Percentiles rank a stretch among this genome's conserved stretches.
These are phyloP conservation scores for Bufotes viridis DNA, from an alignment of 2,797 vertebrate species.

Conservation along the genomic window DNA sequence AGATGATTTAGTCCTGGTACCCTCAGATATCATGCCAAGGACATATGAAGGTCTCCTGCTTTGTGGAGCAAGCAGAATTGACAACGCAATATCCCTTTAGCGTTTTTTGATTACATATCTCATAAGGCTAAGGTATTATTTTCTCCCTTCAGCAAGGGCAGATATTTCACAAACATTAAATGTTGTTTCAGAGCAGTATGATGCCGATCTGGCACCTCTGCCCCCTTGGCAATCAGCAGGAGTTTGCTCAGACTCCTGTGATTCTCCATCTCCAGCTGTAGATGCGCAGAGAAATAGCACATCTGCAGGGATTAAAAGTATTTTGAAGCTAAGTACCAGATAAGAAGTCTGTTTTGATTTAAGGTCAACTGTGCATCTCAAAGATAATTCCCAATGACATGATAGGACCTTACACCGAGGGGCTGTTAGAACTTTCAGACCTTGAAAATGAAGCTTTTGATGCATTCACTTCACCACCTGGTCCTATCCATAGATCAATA, in stretches of 20 bases:
- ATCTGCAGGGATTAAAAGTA: background rate
- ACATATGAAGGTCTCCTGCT: constrained; percentile 31
- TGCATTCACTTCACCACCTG: background rate
- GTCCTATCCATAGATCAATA: background rate
- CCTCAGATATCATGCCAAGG: constrained; percentile 40
- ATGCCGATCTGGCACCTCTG: constrained; percentile 25
- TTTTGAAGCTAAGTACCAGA: constrained; percentile 19
- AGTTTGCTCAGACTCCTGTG: background rate
- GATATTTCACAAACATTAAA: constrained; percentile 22
- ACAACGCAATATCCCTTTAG: constrained; percentile 35
- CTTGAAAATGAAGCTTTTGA: constrained; percentile 29
- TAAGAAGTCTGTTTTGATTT: constrained; percentile 43
- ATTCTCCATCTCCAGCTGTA: constrained; percentile 16
- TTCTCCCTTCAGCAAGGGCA: constrained; percentile 29
- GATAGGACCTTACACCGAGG: background rate
- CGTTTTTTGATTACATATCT: constrained; percentile 28
- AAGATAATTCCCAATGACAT: constrained; percentile 15
- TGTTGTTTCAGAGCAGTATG: constrained; percentile 5
- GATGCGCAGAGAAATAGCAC: background rate
- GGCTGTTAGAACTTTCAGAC: background rate
- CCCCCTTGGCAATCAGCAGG: background rate
- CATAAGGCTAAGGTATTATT: constrained; percentile 46
- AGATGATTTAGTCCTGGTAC: background rate
- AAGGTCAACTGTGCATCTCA: constrained; percentile 40
- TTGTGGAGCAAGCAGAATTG: constrained; percentile 17